phyloP scores from a whole-genome alignment of 1,140 invertebrate genomes.

The Megalonaias nervosa region DNA sequence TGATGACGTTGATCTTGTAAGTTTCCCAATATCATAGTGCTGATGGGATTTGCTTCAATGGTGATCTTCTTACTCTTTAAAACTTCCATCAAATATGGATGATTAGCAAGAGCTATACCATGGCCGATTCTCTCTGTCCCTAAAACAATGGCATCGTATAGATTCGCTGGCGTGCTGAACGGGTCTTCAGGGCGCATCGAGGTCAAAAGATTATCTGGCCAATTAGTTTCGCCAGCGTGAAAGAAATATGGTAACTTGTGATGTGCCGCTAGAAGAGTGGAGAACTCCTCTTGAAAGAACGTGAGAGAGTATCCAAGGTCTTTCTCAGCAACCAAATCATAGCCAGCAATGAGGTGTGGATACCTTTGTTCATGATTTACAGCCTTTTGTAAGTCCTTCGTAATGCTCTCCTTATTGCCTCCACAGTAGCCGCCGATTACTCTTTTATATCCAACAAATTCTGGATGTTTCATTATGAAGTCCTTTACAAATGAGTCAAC shows the following conservation, averaged over 20 bases:
- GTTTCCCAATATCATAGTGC: constrained; percentile 53
- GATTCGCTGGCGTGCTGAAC: constrained; percentile 42
- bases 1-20: constrained; percentile 50
- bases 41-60: constrained; percentile 49
- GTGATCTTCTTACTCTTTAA: constrained; percentile 45
- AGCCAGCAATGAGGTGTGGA: constrained; percentile 49
- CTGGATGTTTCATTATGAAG: constrained; percentile 32
- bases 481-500: constrained; percentile 4
- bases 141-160: constrained; percentile 48
- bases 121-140: constrained; percentile 51
- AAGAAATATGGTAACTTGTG: constrained; percentile 23
- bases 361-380: constrained; percentile 35
- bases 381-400: constrained; percentile 16
- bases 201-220: constrained; percentile 51
- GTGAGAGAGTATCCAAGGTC: constrained; percentile 51
- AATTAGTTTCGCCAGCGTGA: constrained; percentile 45
- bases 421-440: constrained; percentile 30
- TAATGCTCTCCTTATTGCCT: neutral
- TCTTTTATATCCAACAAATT: constrained; percentile 45
- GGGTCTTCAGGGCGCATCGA: constrained; percentile 37
- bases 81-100: constrained; percentile 16
- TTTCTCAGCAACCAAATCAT: constrained; percentile 56
- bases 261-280: constrained; percentile 24
- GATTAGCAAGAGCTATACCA: neutral
- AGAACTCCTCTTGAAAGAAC: constrained; percentile 42